phyloP scores from a whole-genome alignment of 2,797 vertebrate genomes.

The Enteromius argenteus region DNA sequence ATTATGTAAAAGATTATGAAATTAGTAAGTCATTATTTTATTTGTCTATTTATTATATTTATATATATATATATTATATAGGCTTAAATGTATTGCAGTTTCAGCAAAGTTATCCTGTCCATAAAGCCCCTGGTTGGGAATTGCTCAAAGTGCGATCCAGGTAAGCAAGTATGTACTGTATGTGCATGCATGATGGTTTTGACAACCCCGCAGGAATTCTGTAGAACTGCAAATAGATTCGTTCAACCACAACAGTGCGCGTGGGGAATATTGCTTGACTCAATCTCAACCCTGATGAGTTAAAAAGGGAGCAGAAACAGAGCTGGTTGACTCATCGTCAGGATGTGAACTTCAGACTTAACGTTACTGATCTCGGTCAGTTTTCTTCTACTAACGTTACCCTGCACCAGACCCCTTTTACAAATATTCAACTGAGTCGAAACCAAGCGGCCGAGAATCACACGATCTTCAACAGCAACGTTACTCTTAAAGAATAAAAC shows the following conservation, averaged over 20 bases:
- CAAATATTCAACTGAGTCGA: slow-evolving; percentile 8
- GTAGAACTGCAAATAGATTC: slow-evolving; percentile 8
- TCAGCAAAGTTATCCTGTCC: background rate
- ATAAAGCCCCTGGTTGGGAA: background rate
- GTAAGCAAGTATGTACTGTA: background rate
- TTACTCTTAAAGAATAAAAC: background rate
- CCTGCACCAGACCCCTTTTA: background rate
- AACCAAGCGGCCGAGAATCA: background rate
- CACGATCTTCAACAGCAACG: background rate
- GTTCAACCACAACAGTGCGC: slow-evolving; percentile 6
- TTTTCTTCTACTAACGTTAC: slow-evolving; percentile 49
- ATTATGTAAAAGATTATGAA: background rate
- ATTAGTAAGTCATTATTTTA: background rate
- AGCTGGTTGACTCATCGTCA: slow-evolving; percentile 44
- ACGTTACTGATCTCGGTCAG: slow-evolving; percentile 57
- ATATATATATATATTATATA: too few relatives aligned
- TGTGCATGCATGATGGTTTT: background rate
- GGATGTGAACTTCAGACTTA: slow-evolving; percentile 33
- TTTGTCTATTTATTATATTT: background rate
- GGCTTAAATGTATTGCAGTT: background rate
- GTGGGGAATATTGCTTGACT: slow-evolving; percentile 57
- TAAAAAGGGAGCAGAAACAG: slow-evolving; percentile 29
- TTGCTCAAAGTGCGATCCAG: background rate
- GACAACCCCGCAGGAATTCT: slow-evolving; percentile 25
- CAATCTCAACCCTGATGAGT: slow-evolving; percentile 49